Evolutionary conservation across 2,113 vertebrate species (phyloP).

Genomic region (Aphyosemion australe): DNA sequence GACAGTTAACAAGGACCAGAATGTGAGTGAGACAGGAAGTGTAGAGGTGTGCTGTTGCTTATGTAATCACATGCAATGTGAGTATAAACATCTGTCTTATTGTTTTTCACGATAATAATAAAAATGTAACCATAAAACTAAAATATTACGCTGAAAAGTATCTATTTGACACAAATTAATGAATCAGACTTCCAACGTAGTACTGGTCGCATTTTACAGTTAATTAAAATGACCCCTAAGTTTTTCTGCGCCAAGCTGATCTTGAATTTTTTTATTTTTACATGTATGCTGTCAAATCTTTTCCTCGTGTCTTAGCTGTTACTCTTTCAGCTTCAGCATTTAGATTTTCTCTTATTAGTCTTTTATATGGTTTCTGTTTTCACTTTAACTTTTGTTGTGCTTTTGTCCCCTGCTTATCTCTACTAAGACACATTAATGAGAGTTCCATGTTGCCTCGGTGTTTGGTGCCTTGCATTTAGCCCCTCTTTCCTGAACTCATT

Average conservation of each 20-base stretch:
- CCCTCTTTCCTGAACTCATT: constrained; percentile 1
- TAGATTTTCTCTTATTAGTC: background rate
- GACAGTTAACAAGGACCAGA: background rate
- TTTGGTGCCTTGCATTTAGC: background rate
- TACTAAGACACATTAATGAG: background rate
- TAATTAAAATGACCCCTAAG: background rate
- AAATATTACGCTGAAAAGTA: background rate
- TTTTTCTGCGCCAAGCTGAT: background rate
- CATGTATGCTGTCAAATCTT: background rate
- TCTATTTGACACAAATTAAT: background rate
- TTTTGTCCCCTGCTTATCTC: background rate
- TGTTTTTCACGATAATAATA: background rate
- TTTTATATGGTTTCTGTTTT: background rate
- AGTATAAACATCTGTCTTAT: background rate
- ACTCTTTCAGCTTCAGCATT: background rate
- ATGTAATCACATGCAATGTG: background rate
- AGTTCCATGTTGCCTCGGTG: background rate
- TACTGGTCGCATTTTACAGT: background rate
- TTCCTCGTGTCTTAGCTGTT: background rate
- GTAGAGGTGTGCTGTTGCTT: background rate
- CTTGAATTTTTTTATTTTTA: background rate
- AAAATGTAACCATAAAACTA: background rate
- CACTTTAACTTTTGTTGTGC: background rate
- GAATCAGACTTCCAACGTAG: background rate
- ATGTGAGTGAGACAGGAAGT: background rate